Conservation (phyloP, 1,140 invertebrate species). For the Formica selysi region DNA sequence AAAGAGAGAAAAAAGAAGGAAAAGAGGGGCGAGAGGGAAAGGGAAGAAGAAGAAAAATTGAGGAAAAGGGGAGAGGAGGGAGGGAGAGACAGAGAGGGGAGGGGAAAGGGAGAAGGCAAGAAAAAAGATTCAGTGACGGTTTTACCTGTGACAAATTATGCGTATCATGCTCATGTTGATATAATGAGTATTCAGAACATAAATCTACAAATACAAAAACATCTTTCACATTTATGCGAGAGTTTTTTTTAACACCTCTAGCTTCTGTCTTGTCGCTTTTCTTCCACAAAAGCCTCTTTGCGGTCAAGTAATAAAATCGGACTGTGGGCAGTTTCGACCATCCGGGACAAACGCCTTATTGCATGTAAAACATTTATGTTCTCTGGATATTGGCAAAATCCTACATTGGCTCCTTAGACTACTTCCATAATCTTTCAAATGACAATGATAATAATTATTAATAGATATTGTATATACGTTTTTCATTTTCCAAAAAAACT, state of each 20-base stretch:
- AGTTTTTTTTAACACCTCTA: slow-evolving; percentile 78
- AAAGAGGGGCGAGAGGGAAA: too few relatives aligned
- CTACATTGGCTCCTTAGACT: slow-evolving; percentile 39
- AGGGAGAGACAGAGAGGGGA: too few relatives aligned
- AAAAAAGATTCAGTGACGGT: too few relatives aligned
- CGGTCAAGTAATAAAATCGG: slow-evolving; percentile 84
- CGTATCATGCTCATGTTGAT: neutral
- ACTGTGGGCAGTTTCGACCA: slow-evolving; percentile 84
- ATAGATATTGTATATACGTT: neutral
- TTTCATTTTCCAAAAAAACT: neutral
- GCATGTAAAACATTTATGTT: slow-evolving; percentile 86
- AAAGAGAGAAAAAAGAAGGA: too few relatives aligned
- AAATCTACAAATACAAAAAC: slow-evolving; percentile 25
- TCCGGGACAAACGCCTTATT: slow-evolving; percentile 84
- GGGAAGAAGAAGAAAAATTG: too few relatives aligned
- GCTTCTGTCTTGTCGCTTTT: slow-evolving; percentile 42
- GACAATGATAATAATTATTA: slow-evolving; percentile 43
- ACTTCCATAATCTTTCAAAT: slow-evolving; percentile 19
- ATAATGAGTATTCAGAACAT: neutral
- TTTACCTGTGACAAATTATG: neutral
- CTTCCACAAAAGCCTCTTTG: slow-evolving; percentile 69
- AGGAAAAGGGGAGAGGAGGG: too few relatives aligned
- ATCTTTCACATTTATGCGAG: slow-evolving; percentile 70
- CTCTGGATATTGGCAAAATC: slow-evolving; percentile 82
- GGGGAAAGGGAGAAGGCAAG: too few relatives aligned